Evolutionary conservation across 2,113 vertebrate genomes (phyloP).

Genomic region (Sterrhoptilus dennistouni): DNA sequence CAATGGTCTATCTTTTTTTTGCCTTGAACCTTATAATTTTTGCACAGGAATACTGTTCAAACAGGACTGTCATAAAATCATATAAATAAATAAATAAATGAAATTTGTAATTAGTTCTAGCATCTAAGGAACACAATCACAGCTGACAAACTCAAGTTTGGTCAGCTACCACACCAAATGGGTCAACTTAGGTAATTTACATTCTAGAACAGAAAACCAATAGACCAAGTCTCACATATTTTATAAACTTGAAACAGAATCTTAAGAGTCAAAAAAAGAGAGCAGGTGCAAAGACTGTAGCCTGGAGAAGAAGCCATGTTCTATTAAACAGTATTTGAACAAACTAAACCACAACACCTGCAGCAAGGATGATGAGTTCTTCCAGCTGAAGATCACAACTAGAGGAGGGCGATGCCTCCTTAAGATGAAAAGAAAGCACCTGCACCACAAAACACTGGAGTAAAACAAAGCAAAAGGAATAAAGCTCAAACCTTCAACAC

Average conservation of each 20-base stretch:
- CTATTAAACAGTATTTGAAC: background rate
- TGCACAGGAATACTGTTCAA: background rate
- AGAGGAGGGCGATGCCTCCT: rapidly evolving
- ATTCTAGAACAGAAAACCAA: background rate
- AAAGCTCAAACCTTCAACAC: background rate
- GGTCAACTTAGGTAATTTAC: background rate
- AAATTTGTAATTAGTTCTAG: background rate
- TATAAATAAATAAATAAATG: too few relatives aligned
- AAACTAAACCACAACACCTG: background rate
- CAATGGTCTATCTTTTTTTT: background rate
- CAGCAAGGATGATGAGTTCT: background rate
- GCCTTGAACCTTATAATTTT: background rate
- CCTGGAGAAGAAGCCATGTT: background rate
- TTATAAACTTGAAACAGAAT: background rate
- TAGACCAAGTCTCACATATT: background rate
- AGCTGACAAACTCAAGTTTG: background rate
- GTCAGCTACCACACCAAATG: background rate
- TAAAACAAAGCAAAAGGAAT: background rate
- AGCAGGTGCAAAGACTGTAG: background rate
- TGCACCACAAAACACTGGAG: background rate
- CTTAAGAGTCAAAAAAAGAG: background rate
- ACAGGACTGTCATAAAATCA: background rate
- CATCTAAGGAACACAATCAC: background rate
- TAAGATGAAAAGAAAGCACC: background rate
- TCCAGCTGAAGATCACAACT: background rate